phyloP scores from a whole-genome alignment of 2,888 invertebrate species.

The Scrobipalpa atriplicella region DNA sequence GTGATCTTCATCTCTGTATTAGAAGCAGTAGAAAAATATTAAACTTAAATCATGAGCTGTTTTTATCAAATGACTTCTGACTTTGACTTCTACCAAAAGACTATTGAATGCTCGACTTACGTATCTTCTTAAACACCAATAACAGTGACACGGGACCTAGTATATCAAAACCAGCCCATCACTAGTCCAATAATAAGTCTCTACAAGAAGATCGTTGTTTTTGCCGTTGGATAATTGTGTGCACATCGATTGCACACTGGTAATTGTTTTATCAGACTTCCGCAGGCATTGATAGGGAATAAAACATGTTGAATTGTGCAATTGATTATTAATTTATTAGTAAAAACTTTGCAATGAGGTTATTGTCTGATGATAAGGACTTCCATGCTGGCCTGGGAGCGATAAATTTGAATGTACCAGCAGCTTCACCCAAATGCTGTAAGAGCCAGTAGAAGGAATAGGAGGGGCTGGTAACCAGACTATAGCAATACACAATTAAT shows the following conservation, averaged over 20 bases:
- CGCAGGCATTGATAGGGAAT: constrained; percentile 16
- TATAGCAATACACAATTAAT: no score
- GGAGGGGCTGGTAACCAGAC: no score
- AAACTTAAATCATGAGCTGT: no score
- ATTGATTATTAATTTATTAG: neutral
- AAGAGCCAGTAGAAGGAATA: no score
- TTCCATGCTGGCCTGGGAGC: no score
- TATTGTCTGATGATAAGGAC: neutral
- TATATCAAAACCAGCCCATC: neutral
- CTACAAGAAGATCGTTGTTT: constrained; percentile 16
- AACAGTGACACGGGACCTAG: neutral
- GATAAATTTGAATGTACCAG: no score
- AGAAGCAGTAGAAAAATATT: no score
- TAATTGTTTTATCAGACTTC: constrained; percentile 27
- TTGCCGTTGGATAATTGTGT: constrained; percentile 17
- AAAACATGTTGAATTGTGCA: constrained; percentile 12
- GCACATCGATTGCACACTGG: constrained; percentile 23
- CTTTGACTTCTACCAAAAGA: no score
- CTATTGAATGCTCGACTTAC: neutral
- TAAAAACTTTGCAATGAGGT: neutral
- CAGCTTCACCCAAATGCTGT: no score
- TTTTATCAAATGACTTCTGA: no score
- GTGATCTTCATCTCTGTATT: no score
- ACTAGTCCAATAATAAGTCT: neutral
- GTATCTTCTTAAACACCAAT: neutral